Evolutionary conservation across 2,113 vertebrate genomes (phyloP).

Genomic region (Ahaetulla prasina): DNA sequence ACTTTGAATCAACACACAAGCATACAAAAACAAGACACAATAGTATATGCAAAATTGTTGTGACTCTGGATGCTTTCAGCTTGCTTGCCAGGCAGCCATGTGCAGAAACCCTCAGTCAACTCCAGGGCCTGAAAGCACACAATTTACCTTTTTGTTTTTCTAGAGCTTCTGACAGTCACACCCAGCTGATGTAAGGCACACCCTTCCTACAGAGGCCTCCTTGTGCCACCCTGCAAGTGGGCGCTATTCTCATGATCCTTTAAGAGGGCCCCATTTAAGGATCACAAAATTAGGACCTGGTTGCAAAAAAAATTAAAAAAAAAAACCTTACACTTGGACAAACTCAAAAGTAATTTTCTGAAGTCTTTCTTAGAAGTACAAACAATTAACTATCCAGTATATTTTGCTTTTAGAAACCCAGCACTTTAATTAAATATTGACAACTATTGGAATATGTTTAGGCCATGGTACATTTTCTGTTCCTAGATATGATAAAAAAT

Average conservation of each 20-base stretch:
- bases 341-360: background rate
- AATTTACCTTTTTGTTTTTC: background rate
- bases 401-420: background rate
- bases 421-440: slow-evolving; percentile 1
- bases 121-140: background rate
- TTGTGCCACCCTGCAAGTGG: background rate
- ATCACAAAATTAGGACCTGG: fast-evolving
- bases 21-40: background rate
- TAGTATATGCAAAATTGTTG: background rate
- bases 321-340: fast-evolving
- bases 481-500: background rate
- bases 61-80: background rate
- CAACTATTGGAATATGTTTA: slow-evolving; percentile 3
- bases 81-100: background rate
- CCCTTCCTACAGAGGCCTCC: background rate
- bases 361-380: background rate
- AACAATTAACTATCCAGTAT: background rate
- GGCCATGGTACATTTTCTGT: background rate
- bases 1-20: background rate
- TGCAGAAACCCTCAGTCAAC: background rate
- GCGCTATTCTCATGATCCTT: background rate
- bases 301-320: background rate
- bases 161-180: background rate
- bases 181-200: background rate
- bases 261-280: background rate